These are phyloP conservation scores for Berghia stephanieae DNA, from an alignment of 1,140 invertebrate genomes.

Conservation along the genomic window DNA sequence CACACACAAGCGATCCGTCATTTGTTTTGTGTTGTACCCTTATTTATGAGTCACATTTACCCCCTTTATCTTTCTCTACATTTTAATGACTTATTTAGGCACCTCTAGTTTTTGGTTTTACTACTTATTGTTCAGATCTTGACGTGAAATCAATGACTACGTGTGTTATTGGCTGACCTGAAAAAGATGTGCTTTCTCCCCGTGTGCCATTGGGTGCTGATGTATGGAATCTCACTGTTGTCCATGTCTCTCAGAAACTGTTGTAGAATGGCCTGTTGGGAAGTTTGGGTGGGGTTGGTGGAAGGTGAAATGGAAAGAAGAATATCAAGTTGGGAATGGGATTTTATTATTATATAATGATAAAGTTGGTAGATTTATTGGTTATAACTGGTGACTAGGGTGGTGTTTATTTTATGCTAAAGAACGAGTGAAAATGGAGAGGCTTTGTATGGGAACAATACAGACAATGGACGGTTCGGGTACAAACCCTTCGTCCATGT, in stretches of 20 bases:
- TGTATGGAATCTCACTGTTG: conserved; percentile 55
- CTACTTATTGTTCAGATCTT: not conserved
- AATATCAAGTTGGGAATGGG: not conserved
- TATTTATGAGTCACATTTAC: too few species aligned
- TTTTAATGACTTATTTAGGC: too few species aligned
- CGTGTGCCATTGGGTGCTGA: conserved; percentile 84
- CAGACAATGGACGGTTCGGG: too few species aligned
- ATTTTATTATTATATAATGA: not conserved
- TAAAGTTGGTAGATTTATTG: not conserved
- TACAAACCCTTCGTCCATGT: not conserved
- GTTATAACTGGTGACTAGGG: too few species aligned
- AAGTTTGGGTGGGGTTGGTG: too few species aligned
- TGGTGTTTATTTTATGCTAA: too few species aligned
- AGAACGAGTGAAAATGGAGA: too few species aligned
- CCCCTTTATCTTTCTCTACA: too few species aligned
- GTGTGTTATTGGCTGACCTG: conserved; percentile 61
- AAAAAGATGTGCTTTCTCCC: conserved; percentile 93
- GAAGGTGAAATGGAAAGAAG: conserved; percentile 30
- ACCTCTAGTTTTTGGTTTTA: too few species aligned
- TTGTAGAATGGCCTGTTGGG: conserved; percentile 80
- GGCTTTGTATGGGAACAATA: too few species aligned
- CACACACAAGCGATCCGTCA: not conserved
- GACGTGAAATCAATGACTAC: not conserved
- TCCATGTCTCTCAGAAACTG: conserved; percentile 68
- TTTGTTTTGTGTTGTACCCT: too few species aligned